A percentile compares a stretch with the other conserved stretches of the same genome.
Conservation (phyloP, 1,140 invertebrate genomes). For the Batillaria attramentaria region DNA sequence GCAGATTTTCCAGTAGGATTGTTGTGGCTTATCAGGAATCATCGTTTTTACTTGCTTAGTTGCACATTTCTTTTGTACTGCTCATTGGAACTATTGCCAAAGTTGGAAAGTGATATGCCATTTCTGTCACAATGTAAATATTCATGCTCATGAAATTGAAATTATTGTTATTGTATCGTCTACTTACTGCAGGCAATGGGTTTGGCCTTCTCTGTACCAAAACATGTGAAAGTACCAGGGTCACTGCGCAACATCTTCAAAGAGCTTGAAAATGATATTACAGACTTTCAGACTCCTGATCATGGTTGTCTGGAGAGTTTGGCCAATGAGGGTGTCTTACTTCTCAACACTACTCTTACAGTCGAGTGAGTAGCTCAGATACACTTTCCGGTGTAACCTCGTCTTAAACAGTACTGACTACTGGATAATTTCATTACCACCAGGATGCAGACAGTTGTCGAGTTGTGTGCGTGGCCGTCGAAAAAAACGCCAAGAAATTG, state of each 20-base stretch:
- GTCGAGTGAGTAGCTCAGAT: slow-evolving; percentile 72
- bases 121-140: slow-evolving; percentile 1
- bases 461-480: not conserved
- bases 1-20: no score
- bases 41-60: no score
- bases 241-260: slow-evolving; percentile 80
- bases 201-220: slow-evolving; percentile 78
- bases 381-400: not conserved
- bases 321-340: slow-evolving; percentile 79
- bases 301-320: slow-evolving; percentile 78
- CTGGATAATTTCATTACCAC: not conserved
- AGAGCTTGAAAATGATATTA: slow-evolving; percentile 76
- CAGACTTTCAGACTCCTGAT: slow-evolving; percentile 73
- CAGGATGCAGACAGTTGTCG: not conserved
- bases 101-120: not conserved
- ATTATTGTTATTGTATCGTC: not conserved
- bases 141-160: not conserved
- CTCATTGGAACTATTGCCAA: not conserved
- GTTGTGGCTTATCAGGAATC: no score
- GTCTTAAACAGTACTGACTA: not conserved
- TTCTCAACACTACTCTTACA: slow-evolving; percentile 80
- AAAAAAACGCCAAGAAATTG: not conserved
- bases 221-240: slow-evolving; percentile 75
- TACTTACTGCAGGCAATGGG: slow-evolving; percentile 76
- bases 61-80: not conserved